These are phyloP conservation scores for Pyrocephalus nanus DNA, from an alignment of 2,797 vertebrate species.

Conservation along the genomic window DNA sequence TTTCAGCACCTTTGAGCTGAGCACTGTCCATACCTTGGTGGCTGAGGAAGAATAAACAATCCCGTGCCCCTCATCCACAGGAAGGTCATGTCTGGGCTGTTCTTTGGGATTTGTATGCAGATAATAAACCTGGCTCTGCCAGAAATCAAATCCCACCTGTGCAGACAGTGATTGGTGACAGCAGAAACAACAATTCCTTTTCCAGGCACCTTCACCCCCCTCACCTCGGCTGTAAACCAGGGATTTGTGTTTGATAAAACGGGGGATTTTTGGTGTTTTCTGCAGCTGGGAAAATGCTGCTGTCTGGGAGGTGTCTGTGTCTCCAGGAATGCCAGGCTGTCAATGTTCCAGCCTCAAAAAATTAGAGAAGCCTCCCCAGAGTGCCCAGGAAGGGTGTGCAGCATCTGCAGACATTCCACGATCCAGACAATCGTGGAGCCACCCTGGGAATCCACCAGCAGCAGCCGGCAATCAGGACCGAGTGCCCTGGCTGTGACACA, in stretches of 20 bases:
- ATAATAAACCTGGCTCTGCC: conserved; percentile 76
- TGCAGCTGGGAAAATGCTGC: not conserved
- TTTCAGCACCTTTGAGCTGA: not conserved
- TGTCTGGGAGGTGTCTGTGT: not conserved
- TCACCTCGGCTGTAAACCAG: conserved; percentile 71
- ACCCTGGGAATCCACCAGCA: conserved; percentile 79
- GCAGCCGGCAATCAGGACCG: conserved; percentile 62
- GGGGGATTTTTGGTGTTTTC: not conserved
- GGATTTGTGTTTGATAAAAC: not conserved
- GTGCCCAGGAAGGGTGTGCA: conserved; percentile 78
- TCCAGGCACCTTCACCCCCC: conserved; percentile 66
- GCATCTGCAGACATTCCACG: conserved; percentile 67
- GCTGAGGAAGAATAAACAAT: conserved; percentile 71
- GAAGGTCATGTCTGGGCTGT: conserved; percentile 46
- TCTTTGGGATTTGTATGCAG: conserved; percentile 25
- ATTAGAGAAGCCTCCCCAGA: conserved; percentile 64
- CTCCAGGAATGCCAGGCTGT: not conserved
- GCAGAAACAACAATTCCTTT: conserved; percentile 77
- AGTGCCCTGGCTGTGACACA: conserved; percentile 74
- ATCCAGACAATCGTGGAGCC: conserved; percentile 79
- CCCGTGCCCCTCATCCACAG: conserved; percentile 67
- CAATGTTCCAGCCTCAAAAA: not conserved
- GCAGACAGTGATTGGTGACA: conserved; percentile 77
- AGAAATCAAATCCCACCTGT: conserved; percentile 76
- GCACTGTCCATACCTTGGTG: conserved; percentile 70